These are phyloP conservation scores for Rhyacichthys aspro DNA, from an alignment of 2,797 vertebrate genomes.

Conservation along the genomic window DNA sequence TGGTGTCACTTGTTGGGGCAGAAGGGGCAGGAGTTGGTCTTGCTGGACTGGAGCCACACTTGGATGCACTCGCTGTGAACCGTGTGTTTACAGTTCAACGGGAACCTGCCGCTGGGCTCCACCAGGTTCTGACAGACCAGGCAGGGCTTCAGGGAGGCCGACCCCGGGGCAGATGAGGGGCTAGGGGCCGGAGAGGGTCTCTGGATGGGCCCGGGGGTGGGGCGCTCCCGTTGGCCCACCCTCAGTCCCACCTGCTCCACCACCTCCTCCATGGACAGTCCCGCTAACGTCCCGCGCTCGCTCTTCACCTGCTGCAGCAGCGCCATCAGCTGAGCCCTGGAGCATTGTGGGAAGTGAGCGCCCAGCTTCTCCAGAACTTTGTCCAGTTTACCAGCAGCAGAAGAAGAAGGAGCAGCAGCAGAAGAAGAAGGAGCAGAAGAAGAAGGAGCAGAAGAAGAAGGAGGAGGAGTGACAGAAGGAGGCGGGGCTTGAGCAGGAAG, in stretches of 20 bases:
- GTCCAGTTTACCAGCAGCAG: constrained; percentile 83
- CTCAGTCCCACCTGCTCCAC: constrained; percentile 83
- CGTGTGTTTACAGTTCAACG: constrained; percentile 85
- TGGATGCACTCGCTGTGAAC: constrained; percentile 93
- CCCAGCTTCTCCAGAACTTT: constrained; percentile 89
- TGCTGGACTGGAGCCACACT: constrained; percentile 90
- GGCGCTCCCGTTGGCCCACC: constrained; percentile 65
- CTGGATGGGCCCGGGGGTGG: too few species aligned
- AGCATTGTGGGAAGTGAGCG: constrained; percentile 86
- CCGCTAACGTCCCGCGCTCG: constrained; percentile 88
- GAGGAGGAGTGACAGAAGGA: not conserved
- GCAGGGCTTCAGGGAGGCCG: constrained; percentile 82
- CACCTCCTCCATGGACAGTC: constrained; percentile 90
- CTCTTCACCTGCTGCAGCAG: constrained; percentile 94
- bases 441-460: too few species aligned
- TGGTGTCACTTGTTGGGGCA: constrained; percentile 78
- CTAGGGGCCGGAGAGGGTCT: too few species aligned
- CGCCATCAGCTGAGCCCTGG: constrained; percentile 84
- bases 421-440: too few species aligned
- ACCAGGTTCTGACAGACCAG: constrained; percentile 92
- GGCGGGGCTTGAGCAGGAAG: not conserved
- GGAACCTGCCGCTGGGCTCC: constrained; percentile 84
- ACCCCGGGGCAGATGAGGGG: constrained; percentile 3
- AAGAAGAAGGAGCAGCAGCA: too few species aligned
- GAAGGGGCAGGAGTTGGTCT: constrained; percentile 91